These are phyloP conservation scores for Dryobotodes eremita DNA, from an alignment of 2,888 invertebrate species.

Conservation along the genomic window DNA sequence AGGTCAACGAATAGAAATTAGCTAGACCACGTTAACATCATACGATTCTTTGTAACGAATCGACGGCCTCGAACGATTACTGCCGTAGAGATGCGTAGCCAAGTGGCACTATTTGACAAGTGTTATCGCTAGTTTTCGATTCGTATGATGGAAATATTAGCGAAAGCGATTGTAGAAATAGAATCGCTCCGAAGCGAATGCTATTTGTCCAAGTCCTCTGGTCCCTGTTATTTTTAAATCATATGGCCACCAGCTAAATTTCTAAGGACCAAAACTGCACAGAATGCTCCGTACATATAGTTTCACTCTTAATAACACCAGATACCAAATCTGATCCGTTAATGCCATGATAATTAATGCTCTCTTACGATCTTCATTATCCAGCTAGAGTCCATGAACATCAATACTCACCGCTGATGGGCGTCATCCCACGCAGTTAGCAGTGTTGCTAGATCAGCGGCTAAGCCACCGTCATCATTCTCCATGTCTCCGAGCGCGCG, in stretches of 20 bases:
- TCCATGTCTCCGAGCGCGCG: conserved; percentile 89
- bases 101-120: too few relatives aligned
- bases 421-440: conserved; percentile 93
- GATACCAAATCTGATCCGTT: neutral
- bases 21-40: too few relatives aligned
- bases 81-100: too few relatives aligned
- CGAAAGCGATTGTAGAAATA: too few relatives aligned
- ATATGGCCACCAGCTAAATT: neutral
- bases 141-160: too few relatives aligned
- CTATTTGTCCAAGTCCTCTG: too few relatives aligned
- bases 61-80: too few relatives aligned
- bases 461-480: conserved; percentile 88
- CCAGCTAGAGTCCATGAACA: neutral
- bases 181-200: too few relatives aligned
- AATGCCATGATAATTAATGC: neutral
- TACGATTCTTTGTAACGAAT: too few relatives aligned
- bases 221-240: neutral
- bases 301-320: too few relatives aligned
- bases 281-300: neutral
- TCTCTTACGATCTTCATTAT: neutral
- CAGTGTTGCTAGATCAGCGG: conserved; percentile 92
- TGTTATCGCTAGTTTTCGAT: too few relatives aligned
- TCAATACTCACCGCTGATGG: conserved; percentile 91
- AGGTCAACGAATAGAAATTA: too few relatives aligned
- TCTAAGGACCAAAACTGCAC: neutral